Evolutionary conservation across 2,888 invertebrate species (phyloP), one percentile per base, ranked within the genome.

Genomic region (Phania funesta): DNA sequence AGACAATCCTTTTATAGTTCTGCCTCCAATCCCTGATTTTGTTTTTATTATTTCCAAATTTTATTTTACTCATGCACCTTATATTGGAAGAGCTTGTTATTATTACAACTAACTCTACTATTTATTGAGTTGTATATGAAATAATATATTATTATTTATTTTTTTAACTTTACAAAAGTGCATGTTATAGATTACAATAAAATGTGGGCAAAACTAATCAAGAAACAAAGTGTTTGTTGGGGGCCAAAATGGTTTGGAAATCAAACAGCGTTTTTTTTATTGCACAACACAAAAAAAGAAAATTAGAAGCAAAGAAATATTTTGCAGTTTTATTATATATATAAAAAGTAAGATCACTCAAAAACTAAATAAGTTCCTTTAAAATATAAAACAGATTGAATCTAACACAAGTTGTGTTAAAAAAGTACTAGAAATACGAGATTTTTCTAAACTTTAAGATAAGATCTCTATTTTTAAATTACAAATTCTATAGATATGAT

Each of bases 31-130:
- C 73, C 13, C 50, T 67, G 16, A 22, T 32, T 22, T 62, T 52
- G 65, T 11, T 29, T 16, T 2, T 11, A 29, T 62, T 41, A 16
- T 41, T 41, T 3, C 5, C 11, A n/a, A 6, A 2, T 6, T 50
- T 50, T 54, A n/a, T n/a, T 60, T 24, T 18, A 48, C 38, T 46
- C 4, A 24, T 52, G 44, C 77, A 77, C 68, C 48, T 67, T 73
- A 56, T 54, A 26, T 67, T 32, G 8, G 67, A 77, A 77, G 62
- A 35, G 76, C 76, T 76, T 78, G 24, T 73, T 65, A 60, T 48
- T 24, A 54, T 46, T 54, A 67, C 71, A 65, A 76, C 54, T 70
- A 73, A 76, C 54, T 68, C 11, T 54, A n/a, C 48, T 50, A 44
- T 68, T 11, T 32, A 32, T 68, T 68, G 22, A 29, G 58, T 60